Evolutionary conservation across 2,797 vertebrate species (phyloP).

Genomic region (Podarcis lilfordi): DNA sequence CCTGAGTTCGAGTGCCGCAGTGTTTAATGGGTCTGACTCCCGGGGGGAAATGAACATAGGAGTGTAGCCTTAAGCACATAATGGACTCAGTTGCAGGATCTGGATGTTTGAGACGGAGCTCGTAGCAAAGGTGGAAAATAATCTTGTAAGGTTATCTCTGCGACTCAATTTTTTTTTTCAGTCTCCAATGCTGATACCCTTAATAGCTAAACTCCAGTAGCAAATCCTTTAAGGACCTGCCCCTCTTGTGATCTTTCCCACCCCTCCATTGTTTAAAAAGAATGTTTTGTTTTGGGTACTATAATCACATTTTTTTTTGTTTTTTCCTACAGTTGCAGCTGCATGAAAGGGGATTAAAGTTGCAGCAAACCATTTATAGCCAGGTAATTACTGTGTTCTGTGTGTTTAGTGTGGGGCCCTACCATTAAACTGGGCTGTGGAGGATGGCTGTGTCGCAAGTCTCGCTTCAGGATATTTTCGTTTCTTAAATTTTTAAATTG

Average conservation of each 20-base stretch:
- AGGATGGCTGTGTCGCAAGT: not conserved
- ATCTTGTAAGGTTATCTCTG: not conserved
- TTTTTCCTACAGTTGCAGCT: constrained; percentile 86
- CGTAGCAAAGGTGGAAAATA: too few relatives aligned
- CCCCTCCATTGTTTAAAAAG: too few relatives aligned
- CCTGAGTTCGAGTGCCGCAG: not conserved
- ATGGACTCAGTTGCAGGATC: not conserved
- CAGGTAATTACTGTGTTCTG: constrained; percentile 82
- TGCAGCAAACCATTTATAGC: constrained; percentile 91
- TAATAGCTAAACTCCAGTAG: not conserved
- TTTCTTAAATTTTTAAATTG: not conserved
- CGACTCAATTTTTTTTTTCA: not conserved
- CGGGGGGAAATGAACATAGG: not conserved
- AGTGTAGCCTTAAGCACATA: not conserved
- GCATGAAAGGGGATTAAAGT: constrained; percentile 93
- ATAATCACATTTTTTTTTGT: not conserved
- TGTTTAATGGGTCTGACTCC: not conserved
- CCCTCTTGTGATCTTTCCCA: not conserved
- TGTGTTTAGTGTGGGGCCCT: not conserved
- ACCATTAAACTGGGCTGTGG: too few relatives aligned
- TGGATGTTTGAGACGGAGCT: not conserved
- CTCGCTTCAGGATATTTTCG: not conserved
- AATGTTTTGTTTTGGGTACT: not conserved
- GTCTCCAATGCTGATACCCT: not conserved
- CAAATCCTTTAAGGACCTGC: not conserved